Conservation (phyloP, 2,113 vertebrate genomes). For the Speoplatyrhinus poulsoni region DNA sequence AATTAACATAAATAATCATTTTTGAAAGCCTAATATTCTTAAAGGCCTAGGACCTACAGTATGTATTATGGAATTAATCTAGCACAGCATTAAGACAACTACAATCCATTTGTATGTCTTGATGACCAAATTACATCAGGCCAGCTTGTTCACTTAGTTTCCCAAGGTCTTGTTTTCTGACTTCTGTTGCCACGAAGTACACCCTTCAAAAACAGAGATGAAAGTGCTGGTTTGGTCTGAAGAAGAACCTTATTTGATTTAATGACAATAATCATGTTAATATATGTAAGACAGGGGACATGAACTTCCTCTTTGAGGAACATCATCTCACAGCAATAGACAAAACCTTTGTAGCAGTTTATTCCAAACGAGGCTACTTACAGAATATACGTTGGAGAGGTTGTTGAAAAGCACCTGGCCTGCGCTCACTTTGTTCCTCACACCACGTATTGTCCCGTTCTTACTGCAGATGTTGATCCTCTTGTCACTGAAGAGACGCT, state of each 20-base stretch:
- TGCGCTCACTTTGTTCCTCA: slow-evolving; percentile 97
- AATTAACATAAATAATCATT: too few species aligned
- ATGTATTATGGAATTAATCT: too few species aligned
- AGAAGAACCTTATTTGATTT: not conserved
- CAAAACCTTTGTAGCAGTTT: not conserved
- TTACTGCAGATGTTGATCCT: slow-evolving; percentile 96
- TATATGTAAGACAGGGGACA: not conserved
- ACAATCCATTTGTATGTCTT: not conserved
- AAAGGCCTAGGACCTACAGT: too few species aligned
- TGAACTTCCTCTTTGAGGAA: not conserved
- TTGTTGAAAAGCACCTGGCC: slow-evolving; percentile 96
- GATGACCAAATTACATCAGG: not conserved
- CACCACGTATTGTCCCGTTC: slow-evolving; percentile 94
- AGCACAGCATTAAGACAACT: not conserved
- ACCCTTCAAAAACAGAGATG: slow-evolving; percentile 42
- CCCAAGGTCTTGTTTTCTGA: slow-evolving; percentile 66
- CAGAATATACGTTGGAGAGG: slow-evolving; percentile 87
- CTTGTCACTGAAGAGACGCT: slow-evolving; percentile 85
- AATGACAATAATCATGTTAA: not conserved
- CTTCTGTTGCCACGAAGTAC: slow-evolving; percentile 24
- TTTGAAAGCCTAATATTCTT: too few species aligned
- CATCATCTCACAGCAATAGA: not conserved
- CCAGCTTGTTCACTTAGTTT: slow-evolving; percentile 51
- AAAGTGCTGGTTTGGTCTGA: not conserved
- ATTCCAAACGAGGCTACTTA: slow-evolving; percentile 69